Evolutionary conservation across 2,888 invertebrate species (phyloP), one percentile per base, ranked within the genome.

Genomic region (Machimus atricapillus): DNA sequence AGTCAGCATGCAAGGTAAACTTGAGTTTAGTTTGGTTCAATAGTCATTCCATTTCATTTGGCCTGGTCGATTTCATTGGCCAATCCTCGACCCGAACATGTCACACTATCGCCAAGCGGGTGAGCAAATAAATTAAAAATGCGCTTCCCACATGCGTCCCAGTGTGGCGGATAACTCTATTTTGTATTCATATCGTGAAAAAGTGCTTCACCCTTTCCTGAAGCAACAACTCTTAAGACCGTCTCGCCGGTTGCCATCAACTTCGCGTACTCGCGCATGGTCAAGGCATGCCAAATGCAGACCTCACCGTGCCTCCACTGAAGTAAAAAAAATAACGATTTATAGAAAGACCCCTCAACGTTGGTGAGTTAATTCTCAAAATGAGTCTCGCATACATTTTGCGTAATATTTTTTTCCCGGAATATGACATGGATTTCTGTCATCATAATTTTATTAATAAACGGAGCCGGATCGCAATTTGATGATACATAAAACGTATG

Each of bases 181-280:
- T 83, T 83, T 40, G 40, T 83, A 83, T 83, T 83, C 82, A 66
- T 66, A 66, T 83, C 66, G 16, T n/a, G 82, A 83, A 66, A 66
- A 66, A 83, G 34, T 58, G 23, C 66, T 66, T 66, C 82, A 83
- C 82, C 66, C 66, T 83, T 83, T 37, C 40, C 66, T 66, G 23
- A 66, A 52, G 79, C 9, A 14, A 52, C 40, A 19, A 9, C 6
- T 78, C 43, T 43, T 37, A 46, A 19, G 23, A 78, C 8, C 4
- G 66, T 78, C 40, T 8, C 23, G 27, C 40, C 23, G 23, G 23
- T 27, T 56, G 56, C 2, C 77, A 40, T 40, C 19, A 6, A 19
- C 56, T 56, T 23, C 31, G n/a, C 40, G 34, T 77, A n/a, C 14
- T 78, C 23, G 19, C 78, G 37, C 6, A 19, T 78, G 40, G 23